phyloP scores from a whole-genome alignment of 1,140 invertebrate species.

The Dendrolimus kikuchii region DNA sequence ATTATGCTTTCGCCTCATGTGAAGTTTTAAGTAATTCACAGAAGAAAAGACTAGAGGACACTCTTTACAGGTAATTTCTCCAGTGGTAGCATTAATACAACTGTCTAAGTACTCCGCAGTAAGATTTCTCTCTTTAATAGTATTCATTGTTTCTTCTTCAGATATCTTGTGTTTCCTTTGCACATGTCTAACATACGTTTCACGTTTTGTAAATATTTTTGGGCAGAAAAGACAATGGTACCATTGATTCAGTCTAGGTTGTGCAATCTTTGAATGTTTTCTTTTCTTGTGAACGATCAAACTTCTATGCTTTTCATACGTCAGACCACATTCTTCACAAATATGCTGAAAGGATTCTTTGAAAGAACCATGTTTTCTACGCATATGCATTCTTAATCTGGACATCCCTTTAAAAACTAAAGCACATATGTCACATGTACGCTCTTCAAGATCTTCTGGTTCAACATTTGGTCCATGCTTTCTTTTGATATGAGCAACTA shows the following conservation, averaged over 20 bases:
- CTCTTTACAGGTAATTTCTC: conserved; percentile 51
- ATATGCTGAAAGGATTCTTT: conserved; percentile 49
- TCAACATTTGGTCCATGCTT: conserved; percentile 50
- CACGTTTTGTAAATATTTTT: conserved; percentile 50
- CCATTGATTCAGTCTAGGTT: conserved; percentile 37
- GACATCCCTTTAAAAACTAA: conserved; percentile 57
- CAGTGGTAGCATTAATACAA: conserved; percentile 39
- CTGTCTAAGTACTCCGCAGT: conserved; percentile 19
- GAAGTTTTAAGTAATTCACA: conserved; percentile 46
- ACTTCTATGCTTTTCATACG: conserved; percentile 58
- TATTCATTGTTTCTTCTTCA: conserved; percentile 28
- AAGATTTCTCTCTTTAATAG: conserved; percentile 7
- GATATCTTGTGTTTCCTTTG: conserved; percentile 53
- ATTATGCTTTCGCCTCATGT: conserved; percentile 63
- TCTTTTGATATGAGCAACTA: conserved; percentile 54
- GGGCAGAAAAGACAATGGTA: conserved; percentile 56
- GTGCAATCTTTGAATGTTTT: conserved; percentile 36
- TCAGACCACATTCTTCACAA: conserved; percentile 50
- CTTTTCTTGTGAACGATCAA: conserved; percentile 52
- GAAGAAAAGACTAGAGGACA: conserved; percentile 56
- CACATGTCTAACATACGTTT: conserved; percentile 56
- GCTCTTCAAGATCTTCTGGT: conserved; percentile 42
- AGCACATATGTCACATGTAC: conserved; percentile 56
- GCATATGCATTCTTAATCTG: conserved; percentile 59
- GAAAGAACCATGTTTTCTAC: conserved; percentile 53